Percentiles rank a stretch among this genome's conserved stretches.
phyloP scores from a whole-genome alignment of 2,113 vertebrate genomes.

The Leptobrachium ailaonicum region DNA sequence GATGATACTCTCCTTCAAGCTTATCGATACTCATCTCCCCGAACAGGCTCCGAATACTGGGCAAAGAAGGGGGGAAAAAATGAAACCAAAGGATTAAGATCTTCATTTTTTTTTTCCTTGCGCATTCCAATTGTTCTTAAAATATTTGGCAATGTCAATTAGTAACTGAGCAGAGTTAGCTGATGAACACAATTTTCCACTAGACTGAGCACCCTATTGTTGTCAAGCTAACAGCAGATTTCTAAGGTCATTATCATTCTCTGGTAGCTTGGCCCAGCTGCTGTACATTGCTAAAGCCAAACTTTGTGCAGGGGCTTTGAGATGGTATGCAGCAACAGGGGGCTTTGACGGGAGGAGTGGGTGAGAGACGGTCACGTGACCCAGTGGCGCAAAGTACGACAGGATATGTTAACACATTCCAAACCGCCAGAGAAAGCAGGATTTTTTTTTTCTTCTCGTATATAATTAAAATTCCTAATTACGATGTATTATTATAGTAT shows the following conservation, averaged over 20 bases:
- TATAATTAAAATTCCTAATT: too few relatives aligned
- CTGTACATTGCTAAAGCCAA: constrained; percentile 97
- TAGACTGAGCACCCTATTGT: constrained; percentile 99
- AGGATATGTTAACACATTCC: not conserved
- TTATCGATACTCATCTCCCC: constrained; percentile 70
- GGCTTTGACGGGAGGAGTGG: constrained; percentile 71
- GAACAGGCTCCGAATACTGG: constrained; percentile 52
- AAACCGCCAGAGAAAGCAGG: not conserved
- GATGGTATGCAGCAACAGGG: constrained; percentile 81
- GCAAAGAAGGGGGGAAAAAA: constrained; percentile 67
- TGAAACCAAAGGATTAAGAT: constrained; percentile 97
- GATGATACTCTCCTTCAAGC: constrained; percentile 71
- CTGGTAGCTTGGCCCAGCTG: constrained; percentile 99
- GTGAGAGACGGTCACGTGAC: constrained; percentile 29
- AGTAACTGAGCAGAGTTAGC: constrained; percentile 99
- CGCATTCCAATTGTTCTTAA: constrained; percentile 99
- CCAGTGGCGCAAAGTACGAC: not conserved
- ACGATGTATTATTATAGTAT: too few relatives aligned
- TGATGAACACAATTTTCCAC: constrained; percentile 99
- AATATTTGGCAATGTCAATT: constrained; percentile 99
- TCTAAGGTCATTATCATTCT: constrained; percentile 99
- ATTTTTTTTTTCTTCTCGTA: not conserved
- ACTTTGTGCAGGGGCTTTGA: constrained; percentile 85
- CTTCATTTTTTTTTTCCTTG: constrained; percentile 83
- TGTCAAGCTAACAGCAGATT: constrained; percentile 99